Evolutionary conservation across 2,797 vertebrate genomes (phyloP).

Genomic region (Gastrophryne carolinensis): DNA sequence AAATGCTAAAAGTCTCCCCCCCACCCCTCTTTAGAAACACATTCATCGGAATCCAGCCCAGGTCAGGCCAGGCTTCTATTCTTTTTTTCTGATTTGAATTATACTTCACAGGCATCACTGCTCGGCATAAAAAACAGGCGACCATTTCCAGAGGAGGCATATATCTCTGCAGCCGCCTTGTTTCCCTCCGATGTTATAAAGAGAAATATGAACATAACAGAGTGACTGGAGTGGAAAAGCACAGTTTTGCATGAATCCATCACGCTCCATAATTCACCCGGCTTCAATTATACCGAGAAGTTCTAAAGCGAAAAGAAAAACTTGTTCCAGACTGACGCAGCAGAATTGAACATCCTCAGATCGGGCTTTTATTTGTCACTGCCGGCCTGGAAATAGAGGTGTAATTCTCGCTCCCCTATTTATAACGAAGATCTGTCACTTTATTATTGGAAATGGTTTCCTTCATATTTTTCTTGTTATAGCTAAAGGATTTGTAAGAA

Average conservation of each 20-base stretch:
- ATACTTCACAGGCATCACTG: constrained; percentile 2
- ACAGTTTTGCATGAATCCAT: constrained; percentile 31
- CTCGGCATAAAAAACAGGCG: constrained; percentile 29
- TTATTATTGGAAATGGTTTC: background rate
- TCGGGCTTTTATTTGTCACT: background rate
- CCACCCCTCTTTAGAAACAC: too few species aligned
- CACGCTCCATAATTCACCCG: constrained; percentile 21
- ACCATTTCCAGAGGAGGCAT: constrained; percentile 32
- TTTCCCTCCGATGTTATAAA: constrained; percentile 14
- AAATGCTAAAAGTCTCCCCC: too few species aligned
- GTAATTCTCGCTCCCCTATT: background rate
- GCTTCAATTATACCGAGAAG: background rate
- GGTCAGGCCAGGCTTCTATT: background rate
- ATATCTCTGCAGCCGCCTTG: constrained; percentile 11
- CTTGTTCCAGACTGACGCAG: background rate
- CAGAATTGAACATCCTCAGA: background rate
- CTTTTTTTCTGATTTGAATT: constrained; percentile 10
- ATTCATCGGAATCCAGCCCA: background rate
- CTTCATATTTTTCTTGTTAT: background rate
- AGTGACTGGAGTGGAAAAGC: constrained; percentile 32
- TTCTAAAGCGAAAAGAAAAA: background rate
- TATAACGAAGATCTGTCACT: background rate
- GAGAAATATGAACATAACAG: constrained; percentile 38
- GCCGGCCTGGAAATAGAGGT: background rate
- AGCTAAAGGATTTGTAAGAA: background rate